These are phyloP conservation scores for Platynereis dumerilii DNA, from an alignment of 2,888 invertebrate species.

Conservation along the genomic window DNA sequence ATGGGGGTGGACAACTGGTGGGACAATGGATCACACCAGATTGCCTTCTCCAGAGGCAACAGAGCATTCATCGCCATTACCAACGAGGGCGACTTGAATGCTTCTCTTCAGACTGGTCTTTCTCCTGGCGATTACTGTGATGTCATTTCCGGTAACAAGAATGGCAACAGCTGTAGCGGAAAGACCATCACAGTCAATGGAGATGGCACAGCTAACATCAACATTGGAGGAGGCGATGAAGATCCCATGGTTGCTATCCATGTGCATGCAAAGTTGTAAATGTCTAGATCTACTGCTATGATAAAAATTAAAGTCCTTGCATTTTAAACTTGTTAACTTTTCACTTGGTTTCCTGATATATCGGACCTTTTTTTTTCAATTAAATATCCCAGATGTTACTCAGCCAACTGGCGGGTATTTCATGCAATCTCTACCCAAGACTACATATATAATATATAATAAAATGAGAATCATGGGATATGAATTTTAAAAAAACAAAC, in stretches of 20 bases:
- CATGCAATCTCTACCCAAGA: too few species aligned
- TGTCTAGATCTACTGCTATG: too few species aligned
- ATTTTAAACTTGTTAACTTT: too few species aligned
- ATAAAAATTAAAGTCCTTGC: too few species aligned
- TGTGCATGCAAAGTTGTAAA: constrained; percentile 24
- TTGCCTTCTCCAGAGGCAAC: constrained; percentile 79
- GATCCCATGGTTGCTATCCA: constrained; percentile 80
- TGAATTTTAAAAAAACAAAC: too few species aligned
- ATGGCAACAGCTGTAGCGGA: constrained; percentile 71
- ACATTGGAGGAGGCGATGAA: constrained; percentile 66
- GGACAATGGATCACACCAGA: constrained; percentile 70
- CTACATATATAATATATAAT: too few species aligned
- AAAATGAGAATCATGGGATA: too few species aligned
- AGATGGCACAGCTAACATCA: constrained; percentile 70
- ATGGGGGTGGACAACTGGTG: constrained; percentile 73
- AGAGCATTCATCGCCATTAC: constrained; percentile 76
- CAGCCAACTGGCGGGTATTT: too few species aligned
- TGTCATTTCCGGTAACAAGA: constrained; percentile 65
- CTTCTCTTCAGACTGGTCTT: constrained; percentile 64
- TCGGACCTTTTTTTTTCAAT: too few species aligned
- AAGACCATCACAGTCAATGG: constrained; percentile 70
- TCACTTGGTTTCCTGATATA: too few species aligned
- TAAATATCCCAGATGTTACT: too few species aligned
- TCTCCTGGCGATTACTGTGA: constrained; percentile 84
- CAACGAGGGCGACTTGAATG: constrained; percentile 64